Conservation (phyloP, 2,113 vertebrate species). For the Nannospalax galili region DNA sequence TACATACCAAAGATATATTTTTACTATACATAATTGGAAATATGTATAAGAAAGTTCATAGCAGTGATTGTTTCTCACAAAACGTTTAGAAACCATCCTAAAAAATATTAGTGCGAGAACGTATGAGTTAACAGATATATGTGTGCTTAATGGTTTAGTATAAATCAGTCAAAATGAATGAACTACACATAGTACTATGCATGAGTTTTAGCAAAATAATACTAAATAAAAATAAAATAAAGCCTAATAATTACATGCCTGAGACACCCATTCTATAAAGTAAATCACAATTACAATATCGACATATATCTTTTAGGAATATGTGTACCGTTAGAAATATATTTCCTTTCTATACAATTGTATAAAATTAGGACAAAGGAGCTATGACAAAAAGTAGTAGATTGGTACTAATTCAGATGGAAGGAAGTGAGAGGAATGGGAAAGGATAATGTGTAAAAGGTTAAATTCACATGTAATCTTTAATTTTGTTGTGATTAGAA, state of each 20-base stretch:
- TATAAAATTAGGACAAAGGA: neutral
- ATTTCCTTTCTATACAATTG: neutral
- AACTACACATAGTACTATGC: neutral
- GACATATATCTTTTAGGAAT: neutral
- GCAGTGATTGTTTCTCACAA: neutral
- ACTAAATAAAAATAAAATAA: slow-evolving; percentile 31
- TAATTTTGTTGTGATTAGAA: slow-evolving; percentile 25
- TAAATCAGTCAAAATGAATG: neutral
- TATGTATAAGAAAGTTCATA: neutral
- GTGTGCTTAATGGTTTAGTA: neutral
- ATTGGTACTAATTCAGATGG: neutral
- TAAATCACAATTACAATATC: slow-evolving; percentile 1
- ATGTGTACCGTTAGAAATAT: too few relatives aligned
- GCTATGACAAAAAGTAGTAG: neutral
- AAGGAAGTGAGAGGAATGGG: neutral
- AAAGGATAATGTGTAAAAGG: neutral
- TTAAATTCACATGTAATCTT: neutral
- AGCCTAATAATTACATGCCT: neutral
- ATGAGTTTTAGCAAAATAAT: slow-evolving; percentile 20
- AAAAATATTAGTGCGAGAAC: neutral
- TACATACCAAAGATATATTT: neutral
- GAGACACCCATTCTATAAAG: neutral
- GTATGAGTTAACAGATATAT: slow-evolving; percentile 22
- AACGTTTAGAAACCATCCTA: neutral
- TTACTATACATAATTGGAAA: neutral